phyloP scores from a whole-genome alignment of 1,140 invertebrate genomes.

The Drosophila trapezifrons region DNA sequence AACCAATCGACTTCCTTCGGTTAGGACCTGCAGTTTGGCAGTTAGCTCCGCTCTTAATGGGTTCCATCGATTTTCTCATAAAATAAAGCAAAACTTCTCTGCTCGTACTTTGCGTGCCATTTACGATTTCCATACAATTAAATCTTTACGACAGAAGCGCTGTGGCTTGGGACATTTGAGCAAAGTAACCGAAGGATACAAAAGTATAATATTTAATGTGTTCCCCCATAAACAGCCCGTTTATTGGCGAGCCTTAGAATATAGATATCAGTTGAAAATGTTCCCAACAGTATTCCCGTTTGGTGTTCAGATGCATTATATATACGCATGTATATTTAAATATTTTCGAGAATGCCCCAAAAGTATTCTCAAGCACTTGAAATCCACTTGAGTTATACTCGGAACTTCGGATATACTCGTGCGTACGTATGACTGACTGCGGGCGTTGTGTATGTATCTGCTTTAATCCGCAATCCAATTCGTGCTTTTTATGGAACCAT shows the following conservation, averaged over 20 bases:
- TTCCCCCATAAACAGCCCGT: constrained; percentile 21
- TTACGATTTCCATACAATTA: constrained; percentile 82
- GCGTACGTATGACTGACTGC: neutral
- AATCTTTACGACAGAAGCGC: constrained; percentile 68
- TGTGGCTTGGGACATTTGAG: constrained; percentile 27
- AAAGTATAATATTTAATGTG: constrained; percentile 31
- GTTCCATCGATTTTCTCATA: constrained; percentile 70
- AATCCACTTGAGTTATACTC: constrained; percentile 20
- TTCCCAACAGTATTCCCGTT: constrained; percentile 1
- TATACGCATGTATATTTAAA: neutral
- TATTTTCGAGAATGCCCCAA: constrained; percentile 1
- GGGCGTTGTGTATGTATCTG: constrained; percentile 17
- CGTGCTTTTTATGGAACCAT: constrained; percentile 66
- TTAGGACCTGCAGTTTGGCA: constrained; percentile 24
- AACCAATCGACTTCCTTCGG: constrained; percentile 5
- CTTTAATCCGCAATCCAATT: constrained; percentile 70
- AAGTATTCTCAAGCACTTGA: constrained; percentile 19
- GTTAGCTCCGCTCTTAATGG: constrained; percentile 64
- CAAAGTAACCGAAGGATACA: constrained; percentile 22
- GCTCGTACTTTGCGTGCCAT: constrained; percentile 68
- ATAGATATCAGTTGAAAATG: constrained; percentile 7
- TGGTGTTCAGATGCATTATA: neutral
- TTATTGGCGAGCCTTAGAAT: constrained; percentile 23
- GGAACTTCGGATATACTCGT: neutral
- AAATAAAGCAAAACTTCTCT: constrained; percentile 55